A percentile compares a stretch with the other conserved stretches of the same genome.
Conservation (phyloP, 2,797 vertebrate genomes). For the Pseudomugil gertrudae region DNA sequence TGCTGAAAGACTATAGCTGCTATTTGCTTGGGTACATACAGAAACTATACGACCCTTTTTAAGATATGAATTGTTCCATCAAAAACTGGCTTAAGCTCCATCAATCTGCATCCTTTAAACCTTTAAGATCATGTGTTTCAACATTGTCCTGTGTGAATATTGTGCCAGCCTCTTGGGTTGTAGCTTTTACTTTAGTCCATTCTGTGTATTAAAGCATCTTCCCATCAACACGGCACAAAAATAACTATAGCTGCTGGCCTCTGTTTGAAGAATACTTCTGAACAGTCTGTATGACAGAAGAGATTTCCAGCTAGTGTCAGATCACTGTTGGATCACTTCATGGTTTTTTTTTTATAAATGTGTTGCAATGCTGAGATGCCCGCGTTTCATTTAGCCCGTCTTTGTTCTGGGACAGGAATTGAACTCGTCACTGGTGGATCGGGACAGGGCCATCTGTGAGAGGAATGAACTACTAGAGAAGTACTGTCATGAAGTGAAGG, state of each 20-base stretch:
- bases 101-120: neutral
- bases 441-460: slow-evolving; percentile 89
- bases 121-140: slow-evolving; percentile 4
- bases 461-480: slow-evolving; percentile 94
- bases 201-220: neutral
- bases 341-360: slow-evolving; percentile 18
- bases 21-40: neutral
- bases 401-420: slow-evolving; percentile 81
- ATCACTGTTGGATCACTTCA: slow-evolving; percentile 23
- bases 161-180: slow-evolving; percentile 2
- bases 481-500: slow-evolving; percentile 92
- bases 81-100: neutral
- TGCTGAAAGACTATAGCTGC: too few species aligned
- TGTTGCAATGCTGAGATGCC: slow-evolving; percentile 34
- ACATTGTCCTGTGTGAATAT: slow-evolving; percentile 11
- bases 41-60: neutral
- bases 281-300: slow-evolving; percentile 37
- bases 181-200: neutral
- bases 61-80: neutral
- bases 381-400: slow-evolving; percentile 32
- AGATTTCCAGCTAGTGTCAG: slow-evolving; percentile 23
- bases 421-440: slow-evolving; percentile 89
- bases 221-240: neutral
- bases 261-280: slow-evolving; percentile 41
- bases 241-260: neutral